Percentiles rank a stretch among this genome's conserved stretches.
Conservation (phyloP, 2,888 invertebrate genomes). For the Cylindroiulus punctatus region DNA sequence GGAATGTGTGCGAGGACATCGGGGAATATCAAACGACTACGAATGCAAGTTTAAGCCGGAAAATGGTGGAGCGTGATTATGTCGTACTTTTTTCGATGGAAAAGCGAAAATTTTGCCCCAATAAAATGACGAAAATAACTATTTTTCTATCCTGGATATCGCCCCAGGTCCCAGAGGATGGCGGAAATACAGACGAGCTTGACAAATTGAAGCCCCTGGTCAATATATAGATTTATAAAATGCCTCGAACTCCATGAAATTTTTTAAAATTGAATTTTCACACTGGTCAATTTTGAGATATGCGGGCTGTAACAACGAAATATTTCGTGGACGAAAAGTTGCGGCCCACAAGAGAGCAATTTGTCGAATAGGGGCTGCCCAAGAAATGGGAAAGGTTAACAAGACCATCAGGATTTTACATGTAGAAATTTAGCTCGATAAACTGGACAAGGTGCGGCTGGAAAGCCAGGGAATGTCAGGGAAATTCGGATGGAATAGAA, state of each 20-base stretch:
- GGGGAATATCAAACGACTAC: background rate
- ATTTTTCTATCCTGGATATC: background rate
- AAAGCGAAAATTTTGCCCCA: background rate
- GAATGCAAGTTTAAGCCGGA: background rate
- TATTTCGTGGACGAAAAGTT: background rate
- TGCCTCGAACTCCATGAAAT: background rate
- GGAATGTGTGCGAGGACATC: background rate
- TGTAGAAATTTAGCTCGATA: background rate
- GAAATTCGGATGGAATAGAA: too few species aligned
- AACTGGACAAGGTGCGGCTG: background rate
- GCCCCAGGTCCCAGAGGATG: background rate
- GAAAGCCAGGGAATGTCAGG: too few species aligned
- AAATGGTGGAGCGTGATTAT: background rate
- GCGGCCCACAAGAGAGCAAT: background rate
- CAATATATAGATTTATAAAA: background rate
- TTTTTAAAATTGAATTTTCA: slow-evolving; percentile 2
- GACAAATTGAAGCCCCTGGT: slow-evolving; percentile 1
- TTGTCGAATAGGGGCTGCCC: background rate
- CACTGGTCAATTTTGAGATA: background rate
- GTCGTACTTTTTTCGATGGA: background rate
- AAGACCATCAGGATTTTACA: background rate
- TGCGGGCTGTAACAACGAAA: background rate
- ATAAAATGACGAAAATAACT: background rate
- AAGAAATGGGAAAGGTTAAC: background rate
- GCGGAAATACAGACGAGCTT: background rate